These are phyloP conservation scores for Molossus alvarezi DNA, from an alignment of 2,797 vertebrate species.

Conservation along the genomic window DNA sequence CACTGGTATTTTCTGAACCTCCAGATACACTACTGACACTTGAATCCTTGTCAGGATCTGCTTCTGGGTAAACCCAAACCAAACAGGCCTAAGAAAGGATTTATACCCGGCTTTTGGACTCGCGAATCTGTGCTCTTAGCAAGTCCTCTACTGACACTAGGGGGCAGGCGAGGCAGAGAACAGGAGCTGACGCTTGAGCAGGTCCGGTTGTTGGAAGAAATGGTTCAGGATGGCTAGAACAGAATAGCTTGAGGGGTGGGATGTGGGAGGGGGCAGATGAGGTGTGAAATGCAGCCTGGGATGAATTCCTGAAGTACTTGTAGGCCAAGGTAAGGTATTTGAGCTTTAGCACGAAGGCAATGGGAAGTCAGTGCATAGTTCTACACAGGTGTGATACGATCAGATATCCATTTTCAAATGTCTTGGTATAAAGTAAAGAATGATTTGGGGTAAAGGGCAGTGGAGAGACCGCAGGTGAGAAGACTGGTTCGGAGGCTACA, in stretches of 20 bases:
- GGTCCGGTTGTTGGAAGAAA: slow-evolving; percentile 9
- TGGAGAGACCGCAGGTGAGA: neutral
- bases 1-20: slow-evolving; percentile 1
- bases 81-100: neutral
- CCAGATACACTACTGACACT: neutral
- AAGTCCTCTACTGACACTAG: neutral
- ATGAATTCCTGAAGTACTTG: neutral
- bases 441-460: neutral
- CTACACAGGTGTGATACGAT: neutral
- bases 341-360: neutral
- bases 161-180: neutral
- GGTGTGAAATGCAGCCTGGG: neutral
- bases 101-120: neutral
- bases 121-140: neutral
- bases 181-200: neutral
- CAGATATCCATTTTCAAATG: neutral
- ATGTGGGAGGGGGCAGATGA: neutral
- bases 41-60: neutral
- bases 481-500: neutral
- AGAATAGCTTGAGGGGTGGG: neutral
- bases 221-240: neutral
- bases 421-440: neutral
- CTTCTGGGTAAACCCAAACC: neutral
- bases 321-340: neutral
- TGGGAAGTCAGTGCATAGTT: neutral